Evolutionary conservation across 2,113 vertebrate genomes (phyloP).

Genomic region (Falcunculus frontatus): DNA sequence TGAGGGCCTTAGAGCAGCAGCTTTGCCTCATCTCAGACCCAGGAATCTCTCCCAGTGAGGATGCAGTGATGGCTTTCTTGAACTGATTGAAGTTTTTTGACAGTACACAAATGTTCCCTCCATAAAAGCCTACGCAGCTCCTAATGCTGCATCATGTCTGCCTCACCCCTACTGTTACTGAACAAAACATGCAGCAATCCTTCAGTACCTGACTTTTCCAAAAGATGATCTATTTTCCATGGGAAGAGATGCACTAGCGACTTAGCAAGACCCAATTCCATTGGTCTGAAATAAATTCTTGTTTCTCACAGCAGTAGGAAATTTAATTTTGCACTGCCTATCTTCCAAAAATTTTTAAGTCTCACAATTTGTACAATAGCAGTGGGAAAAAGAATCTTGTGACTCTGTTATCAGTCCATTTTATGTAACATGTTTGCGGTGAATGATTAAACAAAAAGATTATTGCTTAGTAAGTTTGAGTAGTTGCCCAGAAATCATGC

Average conservation of each 20-base stretch:
- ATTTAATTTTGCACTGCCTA: background rate
- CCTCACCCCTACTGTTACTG: background rate
- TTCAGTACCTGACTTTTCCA: background rate
- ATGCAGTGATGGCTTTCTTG: background rate
- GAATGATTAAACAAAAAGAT: slow-evolving; percentile 54
- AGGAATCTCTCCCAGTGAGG: background rate
- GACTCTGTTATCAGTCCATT: slow-evolving; percentile 13
- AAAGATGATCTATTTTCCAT: background rate
- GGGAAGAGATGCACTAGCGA: background rate
- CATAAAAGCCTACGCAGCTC: background rate
- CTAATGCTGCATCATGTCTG: background rate
- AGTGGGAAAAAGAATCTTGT: background rate
- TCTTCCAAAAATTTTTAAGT: background rate
- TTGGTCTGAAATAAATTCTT: background rate
- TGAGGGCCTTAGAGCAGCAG: background rate
- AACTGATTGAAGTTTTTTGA: background rate
- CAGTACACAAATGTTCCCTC: background rate
- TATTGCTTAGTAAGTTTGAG: slow-evolving; percentile 47
- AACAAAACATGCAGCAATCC: background rate
- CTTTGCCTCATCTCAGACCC: background rate
- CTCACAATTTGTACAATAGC: background rate
- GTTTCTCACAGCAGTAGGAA: background rate
- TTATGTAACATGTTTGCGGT: slow-evolving; percentile 47
- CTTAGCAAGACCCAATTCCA: background rate
- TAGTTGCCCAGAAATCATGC: slow-evolving; percentile 51